Conservation (phyloP, 2,888 invertebrate species). For the Cheilosia scutellata region DNA sequence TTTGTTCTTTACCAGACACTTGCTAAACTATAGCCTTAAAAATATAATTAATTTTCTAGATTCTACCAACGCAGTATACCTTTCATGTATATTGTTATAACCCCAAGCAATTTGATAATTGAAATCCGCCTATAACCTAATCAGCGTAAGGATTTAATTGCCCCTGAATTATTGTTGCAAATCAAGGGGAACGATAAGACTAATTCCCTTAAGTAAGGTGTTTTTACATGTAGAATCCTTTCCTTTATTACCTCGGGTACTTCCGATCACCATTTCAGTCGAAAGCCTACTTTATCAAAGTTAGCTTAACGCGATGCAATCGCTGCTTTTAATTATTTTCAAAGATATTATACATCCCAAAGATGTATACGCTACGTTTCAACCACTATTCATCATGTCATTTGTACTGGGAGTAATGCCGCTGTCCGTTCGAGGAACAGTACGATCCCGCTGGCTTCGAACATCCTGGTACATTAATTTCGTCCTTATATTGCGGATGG, state of each 20-base stretch:
- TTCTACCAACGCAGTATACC: too few species aligned
- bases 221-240: neutral
- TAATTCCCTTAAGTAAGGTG: neutral
- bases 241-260: neutral
- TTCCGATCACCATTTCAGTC: neutral
- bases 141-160: too few species aligned
- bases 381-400: constrained; percentile 50
- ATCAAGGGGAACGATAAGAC: too few species aligned
- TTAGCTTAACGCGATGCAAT: constrained; percentile 2
- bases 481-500: constrained; percentile 75
- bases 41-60: too few species aligned
- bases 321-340: neutral
- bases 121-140: too few species aligned
- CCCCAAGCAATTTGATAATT: too few species aligned
- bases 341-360: constrained; percentile 40
- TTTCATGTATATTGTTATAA: too few species aligned
- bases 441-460: constrained; percentile 33
- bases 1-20: too few species aligned
- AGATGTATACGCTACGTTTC: constrained; percentile 55
- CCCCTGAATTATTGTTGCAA: too few species aligned
- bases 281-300: neutral
- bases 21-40: too few species aligned
- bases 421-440: constrained; percentile 21
- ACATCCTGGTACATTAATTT: constrained; percentile 7
- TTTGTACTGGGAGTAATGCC: constrained; percentile 47